These are phyloP conservation scores for Cyclargus thomasi DNA, from an alignment of 1,140 invertebrate genomes.

Conservation along the genomic window DNA sequence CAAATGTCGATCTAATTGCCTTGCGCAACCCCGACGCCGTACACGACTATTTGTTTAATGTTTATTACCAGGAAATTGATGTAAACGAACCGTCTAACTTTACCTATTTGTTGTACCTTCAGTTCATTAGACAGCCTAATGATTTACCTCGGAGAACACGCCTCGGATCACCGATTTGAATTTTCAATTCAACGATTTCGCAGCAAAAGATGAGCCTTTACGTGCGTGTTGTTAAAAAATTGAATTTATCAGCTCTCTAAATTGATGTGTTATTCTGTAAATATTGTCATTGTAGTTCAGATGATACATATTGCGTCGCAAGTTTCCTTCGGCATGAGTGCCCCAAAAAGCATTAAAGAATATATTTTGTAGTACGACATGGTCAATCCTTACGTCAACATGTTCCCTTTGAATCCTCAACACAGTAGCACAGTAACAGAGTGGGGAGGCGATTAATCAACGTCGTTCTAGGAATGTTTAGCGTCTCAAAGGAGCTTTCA, in stretches of 20 bases:
- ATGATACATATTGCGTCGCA: too few relatives aligned
- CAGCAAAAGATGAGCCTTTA: not conserved
- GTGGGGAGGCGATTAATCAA: slow-evolving; percentile 47
- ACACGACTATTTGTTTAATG: slow-evolving; percentile 51
- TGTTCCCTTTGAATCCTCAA: slow-evolving; percentile 33
- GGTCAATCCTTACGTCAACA: not conserved
- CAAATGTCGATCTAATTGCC: slow-evolving; percentile 58
- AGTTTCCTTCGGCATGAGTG: not conserved
- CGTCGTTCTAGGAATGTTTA: slow-evolving; percentile 53
- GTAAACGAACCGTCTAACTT: slow-evolving; percentile 43
- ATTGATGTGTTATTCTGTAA: not conserved
- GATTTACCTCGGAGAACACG: slow-evolving; percentile 34
- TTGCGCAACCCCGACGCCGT: slow-evolving; percentile 42
- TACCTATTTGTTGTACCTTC: slow-evolving; percentile 42
- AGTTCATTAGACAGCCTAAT: slow-evolving; percentile 50
- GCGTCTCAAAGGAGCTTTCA: slow-evolving; percentile 51
- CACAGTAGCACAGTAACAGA: slow-evolving; percentile 42
- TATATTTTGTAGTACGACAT: not conserved
- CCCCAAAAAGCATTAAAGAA: not conserved
- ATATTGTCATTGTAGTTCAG: too few relatives aligned
- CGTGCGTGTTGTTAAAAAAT: not conserved
- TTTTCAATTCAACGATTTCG: slow-evolving; percentile 32
- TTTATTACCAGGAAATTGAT: slow-evolving; percentile 56
- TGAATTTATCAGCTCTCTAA: too few relatives aligned
- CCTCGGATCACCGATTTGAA: slow-evolving; percentile 37